phyloP scores from a whole-genome alignment of 2,797 vertebrate species.

The Ataeniobius toweri region DNA sequence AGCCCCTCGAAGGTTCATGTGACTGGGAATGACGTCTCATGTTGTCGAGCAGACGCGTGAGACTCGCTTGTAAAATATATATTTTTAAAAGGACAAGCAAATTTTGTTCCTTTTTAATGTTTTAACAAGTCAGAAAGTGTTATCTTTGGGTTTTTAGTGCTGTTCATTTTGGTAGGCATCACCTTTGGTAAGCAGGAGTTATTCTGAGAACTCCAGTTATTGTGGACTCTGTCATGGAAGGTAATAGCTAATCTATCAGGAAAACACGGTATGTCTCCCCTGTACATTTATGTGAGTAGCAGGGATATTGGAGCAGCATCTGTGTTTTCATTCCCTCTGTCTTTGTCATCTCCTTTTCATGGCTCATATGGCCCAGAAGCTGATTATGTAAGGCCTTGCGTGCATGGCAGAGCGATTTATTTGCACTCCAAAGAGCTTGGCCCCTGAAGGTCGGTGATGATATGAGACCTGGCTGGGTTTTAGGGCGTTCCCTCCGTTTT shows the following conservation, averaged over 20 bases:
- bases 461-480: constrained; percentile 36
- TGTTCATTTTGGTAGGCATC: no score
- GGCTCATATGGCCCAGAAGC: constrained; percentile 49
- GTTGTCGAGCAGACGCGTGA: constrained; percentile 24
- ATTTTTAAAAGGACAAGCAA: constrained; percentile 9
- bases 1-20: constrained; percentile 8
- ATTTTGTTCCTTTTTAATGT: neutral
- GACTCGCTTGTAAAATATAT: constrained; percentile 23
- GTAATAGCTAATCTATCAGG: neutral
- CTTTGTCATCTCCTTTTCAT: neutral
- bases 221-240: neutral
- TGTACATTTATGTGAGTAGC: neutral
- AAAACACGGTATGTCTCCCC: neutral
- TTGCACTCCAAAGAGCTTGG: constrained; percentile 38
- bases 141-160: no score
- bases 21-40: constrained; percentile 3
- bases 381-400: constrained; percentile 68
- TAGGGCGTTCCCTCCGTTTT: constrained; percentile 34
- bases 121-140: neutral
- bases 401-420: constrained; percentile 43
- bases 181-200: no score
- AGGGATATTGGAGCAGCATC: neutral
- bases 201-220: no score
- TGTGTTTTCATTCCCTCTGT: neutral
- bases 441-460: constrained; percentile 31